A percentile compares a stretch with the other conserved stretches of the same genome.
Evolutionary conservation across 1,140 invertebrate species (phyloP).

Genomic region (Harpegnathos saltator): DNA sequence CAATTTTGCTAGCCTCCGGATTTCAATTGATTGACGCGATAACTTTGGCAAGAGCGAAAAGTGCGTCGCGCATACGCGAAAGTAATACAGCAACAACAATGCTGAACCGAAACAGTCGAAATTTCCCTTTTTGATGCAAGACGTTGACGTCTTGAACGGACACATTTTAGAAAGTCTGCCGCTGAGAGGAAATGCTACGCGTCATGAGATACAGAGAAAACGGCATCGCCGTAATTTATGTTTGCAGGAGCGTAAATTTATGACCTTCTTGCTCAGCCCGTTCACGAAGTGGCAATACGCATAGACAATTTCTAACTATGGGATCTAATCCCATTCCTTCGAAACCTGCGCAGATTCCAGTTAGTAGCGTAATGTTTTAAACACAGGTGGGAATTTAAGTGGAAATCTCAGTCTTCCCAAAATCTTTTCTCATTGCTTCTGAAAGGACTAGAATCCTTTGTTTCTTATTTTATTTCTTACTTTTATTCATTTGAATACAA

Average conservation of each 20-base stretch:
- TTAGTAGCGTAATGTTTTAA: no score
- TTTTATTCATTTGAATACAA: no score
- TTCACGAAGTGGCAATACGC: constrained; percentile 1
- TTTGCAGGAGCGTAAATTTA: constrained; percentile 2
- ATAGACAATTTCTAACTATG: no score
- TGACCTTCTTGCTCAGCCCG: neutral
- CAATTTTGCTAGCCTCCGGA: neutral
- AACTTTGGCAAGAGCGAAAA: neutral
- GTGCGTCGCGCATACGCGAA: no score
- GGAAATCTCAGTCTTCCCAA: no score
- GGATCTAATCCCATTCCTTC: no score
- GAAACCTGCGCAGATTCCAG: no score
- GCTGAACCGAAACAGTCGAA: neutral
- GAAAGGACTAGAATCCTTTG: no score
- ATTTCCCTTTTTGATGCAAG: neutral
- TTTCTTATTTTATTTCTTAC: neutral
- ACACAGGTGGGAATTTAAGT: no score
- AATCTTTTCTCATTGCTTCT: no score
- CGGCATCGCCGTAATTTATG: neutral
- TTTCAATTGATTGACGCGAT: neutral
- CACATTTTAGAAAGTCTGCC: neutral
- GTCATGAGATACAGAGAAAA: neutral
- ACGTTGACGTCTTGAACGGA: no score
- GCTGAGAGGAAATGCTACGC: neutral
- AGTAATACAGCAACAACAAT: no score